Base-by-base conservation (phyloP, 2,888 invertebrate species). In the Elmis aenea region DNA sequence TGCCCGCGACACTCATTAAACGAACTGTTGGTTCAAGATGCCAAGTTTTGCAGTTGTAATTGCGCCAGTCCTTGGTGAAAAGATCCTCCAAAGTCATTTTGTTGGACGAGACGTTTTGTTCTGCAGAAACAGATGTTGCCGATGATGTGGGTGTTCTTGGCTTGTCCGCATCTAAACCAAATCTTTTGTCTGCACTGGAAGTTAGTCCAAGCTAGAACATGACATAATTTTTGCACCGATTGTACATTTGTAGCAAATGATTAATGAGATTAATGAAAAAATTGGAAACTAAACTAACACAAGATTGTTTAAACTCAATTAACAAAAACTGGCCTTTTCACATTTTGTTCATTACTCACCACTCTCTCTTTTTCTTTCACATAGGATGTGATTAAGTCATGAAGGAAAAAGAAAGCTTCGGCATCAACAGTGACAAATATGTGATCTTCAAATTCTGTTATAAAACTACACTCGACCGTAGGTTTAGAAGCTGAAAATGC, bases 371-470 rank as follows among this genome's bases (percentile, higher is more conserved):
- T 92, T 67, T 94, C 94, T 65, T 87, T 90, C 35, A 96, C 83
- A 64, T 99, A 99, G 0, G 93, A 92, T 1, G 91, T 92, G 50
- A 97, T 90, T 38, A 99, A 77, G 67, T 97, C 96, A 65, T 97
- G 97, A 16, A 99, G 72, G 69, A 97, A 99, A 70, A 97, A 87
- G 72, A 99, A 95, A 1, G 94, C 92, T 70, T 97, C 96, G 1
- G 96, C 96, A 71, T 99, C 93, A 46, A 95, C 94, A 0, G 95
- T 93, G 43, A 96, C 95, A 68, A 92, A 94, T 58, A 97, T 96
- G 66, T 96, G 95, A 68, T 96, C 95, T 64, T 96, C 94, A 70
- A 99, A 97, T 69, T 97, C 95, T 2, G 96, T 96, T 42, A 96
- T 92, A 68, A 99, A 96, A 66, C 92, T 92, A 72, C 95, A 95